These are phyloP conservation scores for Ardeotis arabs DNA, from an alignment of 2,113 vertebrate species.

Conservation along the genomic window DNA sequence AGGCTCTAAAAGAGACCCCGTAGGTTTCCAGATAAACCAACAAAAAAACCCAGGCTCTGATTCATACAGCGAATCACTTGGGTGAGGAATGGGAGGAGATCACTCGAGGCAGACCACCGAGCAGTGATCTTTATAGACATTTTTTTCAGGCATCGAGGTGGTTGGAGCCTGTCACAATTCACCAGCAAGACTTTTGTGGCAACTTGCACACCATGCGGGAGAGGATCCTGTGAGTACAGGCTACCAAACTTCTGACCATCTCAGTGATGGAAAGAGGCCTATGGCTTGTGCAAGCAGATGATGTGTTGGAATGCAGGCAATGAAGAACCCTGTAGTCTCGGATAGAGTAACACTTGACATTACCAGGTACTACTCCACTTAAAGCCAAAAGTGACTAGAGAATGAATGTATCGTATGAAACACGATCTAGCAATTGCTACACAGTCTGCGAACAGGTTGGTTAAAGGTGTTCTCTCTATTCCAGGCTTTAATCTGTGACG, in stretches of 20 bases:
- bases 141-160: neutral
- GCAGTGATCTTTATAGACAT: neutral
- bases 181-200: neutral
- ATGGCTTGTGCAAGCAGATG: neutral
- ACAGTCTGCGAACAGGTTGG: neutral
- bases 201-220: neutral
- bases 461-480: neutral
- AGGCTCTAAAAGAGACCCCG: neutral
- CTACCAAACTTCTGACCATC: neutral
- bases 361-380: neutral
- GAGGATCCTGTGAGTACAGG: neutral
- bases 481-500: neutral
- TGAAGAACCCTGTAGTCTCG: neutral
- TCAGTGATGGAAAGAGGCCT: neutral
- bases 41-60: neutral
- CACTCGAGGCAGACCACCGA: neutral
- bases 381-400: neutral
- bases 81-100: neutral
- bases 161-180: neutral
- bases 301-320: neutral
- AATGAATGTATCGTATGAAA: neutral
- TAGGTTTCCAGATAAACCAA: neutral
- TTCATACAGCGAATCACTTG: neutral
- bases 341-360: neutral
- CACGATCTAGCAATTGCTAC: neutral